These are phyloP conservation scores for Bradypus variegatus DNA, from an alignment of 2,797 vertebrate genomes.

Conservation along the genomic window DNA sequence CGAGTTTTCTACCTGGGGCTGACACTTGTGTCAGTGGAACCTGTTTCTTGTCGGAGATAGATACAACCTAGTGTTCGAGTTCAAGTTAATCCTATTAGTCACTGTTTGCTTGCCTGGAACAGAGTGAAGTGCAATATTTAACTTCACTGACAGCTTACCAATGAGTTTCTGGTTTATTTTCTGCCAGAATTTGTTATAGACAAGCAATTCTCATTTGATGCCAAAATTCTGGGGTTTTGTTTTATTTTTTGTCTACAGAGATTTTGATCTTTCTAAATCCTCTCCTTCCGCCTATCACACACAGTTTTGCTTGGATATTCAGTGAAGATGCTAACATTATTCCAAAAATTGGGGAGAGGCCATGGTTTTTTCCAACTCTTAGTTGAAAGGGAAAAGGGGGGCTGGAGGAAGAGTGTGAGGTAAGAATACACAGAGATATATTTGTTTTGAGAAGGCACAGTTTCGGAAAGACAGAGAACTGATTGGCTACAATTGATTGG, in stretches of 20 bases:
- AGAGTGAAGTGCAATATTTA: not conserved
- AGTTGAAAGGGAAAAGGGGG: not conserved
- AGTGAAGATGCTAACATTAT: conserved; percentile 12
- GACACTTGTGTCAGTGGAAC: not conserved
- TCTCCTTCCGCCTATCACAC: not conserved
- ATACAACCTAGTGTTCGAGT: not conserved
- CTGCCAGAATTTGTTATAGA: conserved; percentile 34
- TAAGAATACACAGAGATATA: not conserved
- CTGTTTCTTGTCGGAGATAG: not conserved
- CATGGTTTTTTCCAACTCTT: not conserved
- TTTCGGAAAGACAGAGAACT: not conserved
- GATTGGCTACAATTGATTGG: too few species aligned
- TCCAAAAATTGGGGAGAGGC: not conserved
- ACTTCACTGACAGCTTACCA: not conserved
- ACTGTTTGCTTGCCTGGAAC: conserved; percentile 11
- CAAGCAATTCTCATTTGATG: conserved; percentile 11
- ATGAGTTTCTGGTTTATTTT: conserved; percentile 42
- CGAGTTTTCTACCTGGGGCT: not conserved
- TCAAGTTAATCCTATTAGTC: not conserved
- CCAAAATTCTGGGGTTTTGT: not conserved
- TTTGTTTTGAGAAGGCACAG: conserved; percentile 1
- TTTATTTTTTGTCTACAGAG: not conserved
- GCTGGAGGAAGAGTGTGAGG: not conserved
- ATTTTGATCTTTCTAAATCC: not conserved
- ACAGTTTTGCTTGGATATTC: not conserved